Base-by-base conservation (phyloP, 2,888 invertebrate genomes). In the Tipula lateralis region DNA sequence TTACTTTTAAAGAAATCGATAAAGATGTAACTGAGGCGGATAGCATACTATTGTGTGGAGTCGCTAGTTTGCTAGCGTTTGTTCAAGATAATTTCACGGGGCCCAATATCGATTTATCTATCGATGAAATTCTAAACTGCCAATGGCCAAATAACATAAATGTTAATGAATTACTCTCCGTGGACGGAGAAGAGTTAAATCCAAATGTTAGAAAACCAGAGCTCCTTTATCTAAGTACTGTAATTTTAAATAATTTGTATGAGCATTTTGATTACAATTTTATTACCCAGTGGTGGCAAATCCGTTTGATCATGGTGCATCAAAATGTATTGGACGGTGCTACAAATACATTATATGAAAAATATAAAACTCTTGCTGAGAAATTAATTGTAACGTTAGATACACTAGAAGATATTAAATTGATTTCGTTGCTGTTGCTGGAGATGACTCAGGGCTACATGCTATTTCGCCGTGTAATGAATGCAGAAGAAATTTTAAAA, bases 31-130 rank as follows among this genome's bases (percentile, higher is more conserved):
- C 16, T 1, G 30, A 82, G 1, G 32, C 16, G 32, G 32, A 29
- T n/a, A 32, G 9, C 9, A 19, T 93, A 86, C 88, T 94, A 13
- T 88, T 91, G 84, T 89, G 93, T 84, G 95, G 93, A 1, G 91
- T 95, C 19, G 92, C 94, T 44, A 92, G 94, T 86, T 90, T 96
- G 32, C 91, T 95, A 84, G 91, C 92, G 30, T 97, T 97, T 90
- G 92, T 96, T 84, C 95, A 96, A 89, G 92, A 92, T 84, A 97
- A 97, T 90, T 97, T 96, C 93, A 94, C 94, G 84, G 95, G 97
- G 0, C 95, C 96, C 2, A 89, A 91, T 81, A 88, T 92, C 32
- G 88, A 91, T 0, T 88, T 91, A 0, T 87, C 89, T 82, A 87
- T 91, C 83, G 88, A 89, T 13, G 88, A 91, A 39, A 91, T 91